Evolutionary conservation across 2,888 invertebrate species (phyloP).

Genomic region (Alentia gelatinosa): DNA sequence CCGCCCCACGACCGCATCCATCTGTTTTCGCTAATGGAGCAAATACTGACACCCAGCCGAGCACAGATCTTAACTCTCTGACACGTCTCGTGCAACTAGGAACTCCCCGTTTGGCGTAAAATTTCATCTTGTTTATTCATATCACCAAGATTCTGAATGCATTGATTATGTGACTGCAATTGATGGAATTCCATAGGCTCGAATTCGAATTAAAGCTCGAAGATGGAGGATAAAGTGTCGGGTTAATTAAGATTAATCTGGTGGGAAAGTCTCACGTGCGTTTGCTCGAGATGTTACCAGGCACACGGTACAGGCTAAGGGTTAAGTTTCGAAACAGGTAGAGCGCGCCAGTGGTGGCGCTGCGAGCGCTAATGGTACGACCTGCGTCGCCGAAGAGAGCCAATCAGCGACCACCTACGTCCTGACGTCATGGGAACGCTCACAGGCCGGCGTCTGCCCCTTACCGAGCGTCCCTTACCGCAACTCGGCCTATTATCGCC

Average conservation of each 20-base stretch:
- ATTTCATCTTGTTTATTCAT: too few relatives aligned
- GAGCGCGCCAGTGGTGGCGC: neutral
- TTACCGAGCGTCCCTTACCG: neutral
- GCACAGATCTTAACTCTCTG: neutral
- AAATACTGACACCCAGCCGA: neutral
- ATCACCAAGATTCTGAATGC: too few relatives aligned
- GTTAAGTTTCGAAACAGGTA: neutral
- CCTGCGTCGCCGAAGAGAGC: constrained; percentile 26
- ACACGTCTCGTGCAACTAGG: neutral
- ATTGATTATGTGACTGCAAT: too few relatives aligned
- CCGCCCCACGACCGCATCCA: neutral
- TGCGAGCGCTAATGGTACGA: constrained; percentile 16
- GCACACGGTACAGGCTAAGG: neutral
- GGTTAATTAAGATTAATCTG: neutral
- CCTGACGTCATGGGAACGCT: constrained; percentile 36
- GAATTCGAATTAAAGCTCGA: too few relatives aligned
- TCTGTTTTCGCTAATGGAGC: constrained; percentile 51
- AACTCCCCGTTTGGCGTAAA: too few relatives aligned
- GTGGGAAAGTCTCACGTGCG: neutral
- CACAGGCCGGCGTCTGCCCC: neutral
- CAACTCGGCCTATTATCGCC: constrained; percentile 24
- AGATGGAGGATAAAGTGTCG: too few relatives aligned
- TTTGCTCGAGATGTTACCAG: neutral
- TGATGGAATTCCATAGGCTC: too few relatives aligned
- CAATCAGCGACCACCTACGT: neutral